These are phyloP conservation scores for Sycophaga agraensis DNA, from an alignment of 1,140 invertebrate genomes.

Conservation along the genomic window DNA sequence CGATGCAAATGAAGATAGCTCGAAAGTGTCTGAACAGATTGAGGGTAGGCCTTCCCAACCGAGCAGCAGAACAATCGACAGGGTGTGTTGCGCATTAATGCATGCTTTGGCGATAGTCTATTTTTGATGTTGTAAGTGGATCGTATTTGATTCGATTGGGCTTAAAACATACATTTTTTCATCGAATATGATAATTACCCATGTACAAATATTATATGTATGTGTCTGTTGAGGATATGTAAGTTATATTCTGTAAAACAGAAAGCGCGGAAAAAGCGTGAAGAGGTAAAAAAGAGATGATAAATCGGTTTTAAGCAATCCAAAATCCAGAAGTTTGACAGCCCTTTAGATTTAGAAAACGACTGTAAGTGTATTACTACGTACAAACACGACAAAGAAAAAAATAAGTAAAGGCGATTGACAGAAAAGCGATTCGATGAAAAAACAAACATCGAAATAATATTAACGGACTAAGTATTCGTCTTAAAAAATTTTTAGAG, in stretches of 20 bases:
- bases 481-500: background rate
- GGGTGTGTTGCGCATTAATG: conserved; percentile 47
- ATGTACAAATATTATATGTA: conserved; percentile 51
- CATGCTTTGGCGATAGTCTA: conserved; percentile 53
- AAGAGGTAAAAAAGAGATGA: conserved; percentile 28
- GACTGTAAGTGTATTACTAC: conserved; percentile 28
- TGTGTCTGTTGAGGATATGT: conserved; percentile 46
- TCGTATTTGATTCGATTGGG: conserved; percentile 47
- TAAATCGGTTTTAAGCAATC: conserved; percentile 27
- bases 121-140: conserved; percentile 56
- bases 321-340: conserved; percentile 27
- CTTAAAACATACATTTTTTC: conserved; percentile 45
- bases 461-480: conserved; percentile 27
- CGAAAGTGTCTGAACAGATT: conserved; percentile 17
- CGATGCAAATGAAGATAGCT: conserved; percentile 38
- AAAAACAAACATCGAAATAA: conserved; percentile 18
- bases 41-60: conserved; percentile 18
- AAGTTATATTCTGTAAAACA: conserved; percentile 44
- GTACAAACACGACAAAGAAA: too few species aligned
- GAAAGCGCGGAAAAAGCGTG: conserved; percentile 32
- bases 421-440: conserved; percentile 25
- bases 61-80: conserved; percentile 38
- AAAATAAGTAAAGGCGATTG: conserved; percentile 29
- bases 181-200: conserved; percentile 48
- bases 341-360: conserved; percentile 26